phyloP scores from a whole-genome alignment of 2,797 vertebrate genomes.

The Catharus ustulatus region DNA sequence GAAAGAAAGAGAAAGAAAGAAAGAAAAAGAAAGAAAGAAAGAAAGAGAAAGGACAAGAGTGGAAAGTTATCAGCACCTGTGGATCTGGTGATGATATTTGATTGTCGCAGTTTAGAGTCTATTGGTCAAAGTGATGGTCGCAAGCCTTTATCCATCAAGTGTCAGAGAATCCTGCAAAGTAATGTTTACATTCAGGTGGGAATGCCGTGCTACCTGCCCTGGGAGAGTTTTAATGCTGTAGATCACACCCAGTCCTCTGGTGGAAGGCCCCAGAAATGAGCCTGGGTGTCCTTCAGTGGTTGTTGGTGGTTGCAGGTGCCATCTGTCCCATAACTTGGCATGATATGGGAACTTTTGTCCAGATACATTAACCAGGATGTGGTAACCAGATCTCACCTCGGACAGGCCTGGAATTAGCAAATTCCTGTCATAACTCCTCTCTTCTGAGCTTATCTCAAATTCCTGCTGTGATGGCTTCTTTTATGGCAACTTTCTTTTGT shows the following conservation, averaged over 20 bases:
- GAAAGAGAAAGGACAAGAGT: too few relatives aligned
- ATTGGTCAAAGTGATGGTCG: rapidly evolving
- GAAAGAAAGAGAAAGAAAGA: too few relatives aligned
- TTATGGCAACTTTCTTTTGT: neutral
- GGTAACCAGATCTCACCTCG: neutral
- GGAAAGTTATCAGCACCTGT: neutral
- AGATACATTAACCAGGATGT: neutral
- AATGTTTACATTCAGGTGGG: rapidly evolving
- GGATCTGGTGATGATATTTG: neutral
- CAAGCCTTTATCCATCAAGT: rapidly evolving
- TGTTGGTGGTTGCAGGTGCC: neutral
- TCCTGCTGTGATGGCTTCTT: neutral
- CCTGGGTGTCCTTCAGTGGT: neutral
- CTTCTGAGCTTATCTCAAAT: neutral
- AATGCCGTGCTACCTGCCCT: neutral
- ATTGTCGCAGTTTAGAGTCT: neutral
- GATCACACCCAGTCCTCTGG: neutral
- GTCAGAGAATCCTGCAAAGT: neutral
- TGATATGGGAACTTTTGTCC: neutral
- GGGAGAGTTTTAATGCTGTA: rapidly evolving
- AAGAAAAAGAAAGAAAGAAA: too few relatives aligned
- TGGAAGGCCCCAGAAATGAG: neutral
- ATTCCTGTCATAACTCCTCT: neutral
- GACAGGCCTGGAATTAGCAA: neutral
- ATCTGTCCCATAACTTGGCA: too few relatives aligned